Evolutionary conservation across 37 sponge, comb jelly and placozoan genomes (phyloP), one percentile per base, ranked within the genome.

Genomic region (Geodia barretti): DNA sequence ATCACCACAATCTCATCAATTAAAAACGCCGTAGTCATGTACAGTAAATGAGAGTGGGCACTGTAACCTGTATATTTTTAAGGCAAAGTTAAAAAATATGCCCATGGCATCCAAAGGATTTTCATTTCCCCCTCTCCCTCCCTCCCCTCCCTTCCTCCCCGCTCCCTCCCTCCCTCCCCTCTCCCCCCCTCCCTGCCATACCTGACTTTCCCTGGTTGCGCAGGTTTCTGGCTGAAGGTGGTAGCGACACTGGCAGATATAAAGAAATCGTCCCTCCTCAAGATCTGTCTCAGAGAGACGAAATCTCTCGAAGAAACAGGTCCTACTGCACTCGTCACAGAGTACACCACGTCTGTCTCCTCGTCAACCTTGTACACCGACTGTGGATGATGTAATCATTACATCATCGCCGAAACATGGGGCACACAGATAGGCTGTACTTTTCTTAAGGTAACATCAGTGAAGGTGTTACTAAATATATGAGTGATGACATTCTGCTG

Each of bases 291-390:
- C 0, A 87, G 74, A 28, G 79, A 75, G 17, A 92, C 88, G 84
- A 92, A 92, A 32, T 92, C 92, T 64, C 86, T 84, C 0, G 73
- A 63, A 4, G 82, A 73, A 4, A 84, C 74, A 35, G 71, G 74
- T 40, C 86, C 89, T 58, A 80, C 76, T 5, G 82, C 64, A 39
- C 39, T 64, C 24, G 82, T 54, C 21, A 81, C 82, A 34, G 86
- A 71, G 74, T 92, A 88, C n/a, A 85, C 68, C 39, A 92, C 41
- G 42, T 92, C 93, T 0, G 87, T 88, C 1, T 41, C 23, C 19
- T 83, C 70, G 74, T 91, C 83, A 38, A 91, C 59, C 43, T 59
- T 41, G 39, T 79, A 31, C 2, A 91, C 33, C 59, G 71, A 67
- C 92, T 91, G 30, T 0, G 30, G 5, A 65, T 19, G 24, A 65